Percentiles rank a stretch among this genome's conserved stretches.
Evolutionary conservation across 2,797 vertebrate species (phyloP).

Genomic region (Onychomys arenicola): DNA sequence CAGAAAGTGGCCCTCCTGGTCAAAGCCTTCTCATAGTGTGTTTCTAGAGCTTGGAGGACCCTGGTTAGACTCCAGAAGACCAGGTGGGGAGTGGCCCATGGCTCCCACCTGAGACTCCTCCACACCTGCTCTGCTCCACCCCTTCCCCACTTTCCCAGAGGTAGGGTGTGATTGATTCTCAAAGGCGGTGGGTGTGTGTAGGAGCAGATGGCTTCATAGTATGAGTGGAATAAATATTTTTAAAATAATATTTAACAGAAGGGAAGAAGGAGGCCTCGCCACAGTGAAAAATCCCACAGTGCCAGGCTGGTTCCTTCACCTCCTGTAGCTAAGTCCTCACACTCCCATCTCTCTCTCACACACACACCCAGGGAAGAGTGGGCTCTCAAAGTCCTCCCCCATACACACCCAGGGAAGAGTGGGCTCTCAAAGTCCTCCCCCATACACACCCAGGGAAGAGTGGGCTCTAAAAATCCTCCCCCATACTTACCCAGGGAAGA

Average conservation of each 20-base stretch:
- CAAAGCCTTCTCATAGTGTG: accelerated
- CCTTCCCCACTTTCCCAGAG: background rate
- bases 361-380: no score
- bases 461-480: background rate
- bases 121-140: background rate
- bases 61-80: accelerated
- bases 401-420: no score
- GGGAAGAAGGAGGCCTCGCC: slow-evolving; percentile 73
- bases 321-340: slow-evolving; percentile 54
- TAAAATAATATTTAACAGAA: slow-evolving; percentile 71
- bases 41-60: accelerated
- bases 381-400: no score
- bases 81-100: no score
- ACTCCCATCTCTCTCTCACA: background rate
- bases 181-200: background rate
- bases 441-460: background rate
- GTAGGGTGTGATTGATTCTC: background rate
- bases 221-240: slow-evolving; percentile 43
- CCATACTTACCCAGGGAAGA: background rate
- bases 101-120: background rate
- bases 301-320: slow-evolving; percentile 43
- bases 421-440: no score
- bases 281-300: slow-evolving; percentile 52
- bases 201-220: slow-evolving; percentile 30
- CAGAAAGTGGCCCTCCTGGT: background rate